Evolutionary conservation across 2,888 invertebrate genomes (phyloP), one percentile per base, ranked within the genome.

Genomic region (Idaea straminata): DNA sequence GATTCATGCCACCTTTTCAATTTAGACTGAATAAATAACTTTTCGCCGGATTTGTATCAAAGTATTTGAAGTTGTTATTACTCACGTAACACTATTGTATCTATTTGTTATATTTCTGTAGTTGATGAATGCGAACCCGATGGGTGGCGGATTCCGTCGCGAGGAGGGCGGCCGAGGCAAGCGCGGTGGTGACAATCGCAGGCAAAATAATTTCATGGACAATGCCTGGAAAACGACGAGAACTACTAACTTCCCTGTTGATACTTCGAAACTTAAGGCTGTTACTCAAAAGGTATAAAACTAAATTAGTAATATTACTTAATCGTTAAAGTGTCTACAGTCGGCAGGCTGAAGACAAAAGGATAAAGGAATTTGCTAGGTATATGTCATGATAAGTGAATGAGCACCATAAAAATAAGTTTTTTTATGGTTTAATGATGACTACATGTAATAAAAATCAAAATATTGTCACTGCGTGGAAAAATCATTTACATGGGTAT

Each of bases 111-210:
- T 59, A 16, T 15, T 66, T 65, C 77, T 81, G 61, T 69, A 91
- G 92, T 72, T 91, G 57, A 89, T 91, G 88, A 91, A 92, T 77
- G 78, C 92, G 1, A 64, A 62, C 57, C 82, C 89, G 0, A 83
- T 85, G 76, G 83, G 85, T 5, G 67, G 75, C 3, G 83, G 84
- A 34, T 93, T 94, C 36, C 93, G 95, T 60, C 95, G 95, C 68
- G 95, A 95, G 66, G 95, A 95, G 57, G 93, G 95, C 7, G 87
- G 91, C 34, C 89, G 85, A 58, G 86, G 89, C 59, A 89, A 87
- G 67, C 87, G 91, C n/a, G 88, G 91, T 34, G 89, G 89, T 7
- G 90, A 91, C 10, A 80, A 83, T n/a, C 87, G 89, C 35, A 80
- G 90, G 35, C 88, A 87, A 65, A 81, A 85, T 73, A 66, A 82